phyloP scores from a whole-genome alignment of 2,888 invertebrate species.

The Agriotes lineatus region DNA sequence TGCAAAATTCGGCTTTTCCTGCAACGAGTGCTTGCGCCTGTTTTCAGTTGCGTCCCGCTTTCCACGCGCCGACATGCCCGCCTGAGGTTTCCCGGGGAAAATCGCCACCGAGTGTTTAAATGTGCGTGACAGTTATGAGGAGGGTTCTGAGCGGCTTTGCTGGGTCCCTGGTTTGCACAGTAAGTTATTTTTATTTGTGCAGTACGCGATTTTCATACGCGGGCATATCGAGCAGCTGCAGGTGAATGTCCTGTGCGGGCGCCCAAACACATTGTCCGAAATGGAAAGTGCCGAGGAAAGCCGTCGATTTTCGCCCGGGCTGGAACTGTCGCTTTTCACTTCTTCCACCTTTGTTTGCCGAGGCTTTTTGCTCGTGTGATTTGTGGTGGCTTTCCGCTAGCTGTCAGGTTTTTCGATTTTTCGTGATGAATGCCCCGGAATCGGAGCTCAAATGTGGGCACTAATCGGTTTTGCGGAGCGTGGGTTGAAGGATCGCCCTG shows the following conservation, averaged over 20 bases:
- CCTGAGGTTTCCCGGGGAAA: not conserved
- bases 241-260: conserved; percentile 26
- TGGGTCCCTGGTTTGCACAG: conserved; percentile 64
- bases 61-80: not conserved
- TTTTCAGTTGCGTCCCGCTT: too few relatives aligned
- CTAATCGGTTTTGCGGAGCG: too few relatives aligned
- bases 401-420: too few relatives aligned
- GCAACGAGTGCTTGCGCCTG: conserved; percentile 8
- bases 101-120: conserved; percentile 35
- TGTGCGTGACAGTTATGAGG: conserved; percentile 64
- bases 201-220: conserved; percentile 4
- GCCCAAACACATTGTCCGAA: conserved; percentile 2
- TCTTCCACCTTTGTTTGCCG: too few relatives aligned
- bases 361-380: too few relatives aligned
- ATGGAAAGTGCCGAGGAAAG: too few relatives aligned
- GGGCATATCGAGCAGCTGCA: conserved; percentile 21
- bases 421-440: too few relatives aligned
- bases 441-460: too few relatives aligned
- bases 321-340: too few relatives aligned
- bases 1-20: conserved; percentile 18
- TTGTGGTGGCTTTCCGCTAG: too few relatives aligned
- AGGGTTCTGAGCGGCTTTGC: conserved; percentile 71
- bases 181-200: conserved; percentile 48
- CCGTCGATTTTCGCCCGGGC: too few relatives aligned
- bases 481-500: too few relatives aligned